Evolutionary conservation across 2,797 vertebrate species (phyloP).

Genomic region (Agapornis canus): DNA sequence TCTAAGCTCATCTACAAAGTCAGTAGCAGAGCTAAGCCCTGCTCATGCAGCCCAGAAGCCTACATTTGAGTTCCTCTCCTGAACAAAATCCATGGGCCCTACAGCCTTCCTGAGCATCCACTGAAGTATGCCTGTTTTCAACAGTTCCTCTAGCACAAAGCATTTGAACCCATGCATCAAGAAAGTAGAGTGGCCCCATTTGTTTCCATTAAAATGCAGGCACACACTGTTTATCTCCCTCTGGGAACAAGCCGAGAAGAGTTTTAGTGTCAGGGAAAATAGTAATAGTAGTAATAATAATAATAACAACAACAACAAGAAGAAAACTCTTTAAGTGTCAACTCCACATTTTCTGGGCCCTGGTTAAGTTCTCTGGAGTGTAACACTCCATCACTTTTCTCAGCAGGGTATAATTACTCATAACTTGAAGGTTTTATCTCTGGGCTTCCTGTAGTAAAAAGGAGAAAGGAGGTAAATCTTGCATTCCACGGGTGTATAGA

Average conservation of each 20-base stretch:
- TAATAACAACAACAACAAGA: neutral
- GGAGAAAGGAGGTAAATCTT: constrained; percentile 24
- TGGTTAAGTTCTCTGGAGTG: constrained; percentile 73
- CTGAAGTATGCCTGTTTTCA: neutral
- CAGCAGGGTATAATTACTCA: constrained; percentile 70
- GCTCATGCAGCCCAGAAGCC: neutral
- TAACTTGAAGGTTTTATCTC: constrained; percentile 71
- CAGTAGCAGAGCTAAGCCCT: neutral
- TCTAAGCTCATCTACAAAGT: neutral
- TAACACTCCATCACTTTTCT: constrained; percentile 72
- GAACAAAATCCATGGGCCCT: neutral
- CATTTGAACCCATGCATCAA: neutral
- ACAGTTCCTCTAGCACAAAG: neutral
- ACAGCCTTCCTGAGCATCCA: neutral
- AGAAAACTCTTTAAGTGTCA: constrained; percentile 64
- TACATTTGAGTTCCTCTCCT: neutral
- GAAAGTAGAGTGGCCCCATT: constrained; percentile 4
- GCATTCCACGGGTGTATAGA: constrained; percentile 21
- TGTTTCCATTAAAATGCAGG: constrained; percentile 62
- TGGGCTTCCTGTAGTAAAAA: constrained; percentile 48
- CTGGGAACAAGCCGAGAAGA: constrained; percentile 60
- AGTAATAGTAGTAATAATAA: constrained; percentile 49
- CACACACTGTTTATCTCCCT: constrained; percentile 57
- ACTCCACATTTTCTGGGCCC: constrained; percentile 64
- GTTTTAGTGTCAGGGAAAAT: constrained; percentile 63